These are phyloP conservation scores for Nannoperca obscura DNA, from an alignment of 2,797 vertebrate species.

Conservation along the genomic window DNA sequence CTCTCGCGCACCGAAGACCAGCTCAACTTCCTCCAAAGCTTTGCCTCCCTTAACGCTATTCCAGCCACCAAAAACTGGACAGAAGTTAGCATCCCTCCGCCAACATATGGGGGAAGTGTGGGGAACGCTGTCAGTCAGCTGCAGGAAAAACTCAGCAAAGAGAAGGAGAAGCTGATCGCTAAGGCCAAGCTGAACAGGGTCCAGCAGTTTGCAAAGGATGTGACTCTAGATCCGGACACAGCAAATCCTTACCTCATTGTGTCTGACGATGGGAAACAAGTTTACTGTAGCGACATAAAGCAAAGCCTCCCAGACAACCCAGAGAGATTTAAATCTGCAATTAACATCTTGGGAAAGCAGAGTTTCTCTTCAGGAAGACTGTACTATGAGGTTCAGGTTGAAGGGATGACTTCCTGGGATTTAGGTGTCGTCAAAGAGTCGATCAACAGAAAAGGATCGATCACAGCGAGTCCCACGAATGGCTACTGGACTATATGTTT, in stretches of 20 bases:
- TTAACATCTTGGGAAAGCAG: conserved; percentile 45
- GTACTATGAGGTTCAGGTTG: conserved; percentile 56
- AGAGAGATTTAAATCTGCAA: not conserved
- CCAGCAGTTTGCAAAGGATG: conserved; percentile 42
- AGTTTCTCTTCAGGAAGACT: conserved; percentile 46
- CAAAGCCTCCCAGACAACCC: conserved; percentile 7
- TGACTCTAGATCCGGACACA: conserved; percentile 56
- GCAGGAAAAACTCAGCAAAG: not conserved
- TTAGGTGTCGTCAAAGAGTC: conserved; percentile 50
- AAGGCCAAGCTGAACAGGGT: conserved; percentile 30
- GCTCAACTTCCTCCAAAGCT: not conserved
- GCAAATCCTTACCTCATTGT: conserved; percentile 42
- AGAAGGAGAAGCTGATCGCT: conserved; percentile 7
- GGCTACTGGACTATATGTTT: conserved; percentile 51
- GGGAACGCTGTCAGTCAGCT: not conserved
- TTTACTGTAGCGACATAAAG: not conserved
- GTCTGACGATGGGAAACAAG: conserved; percentile 29
- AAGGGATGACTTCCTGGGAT: conserved; percentile 53
- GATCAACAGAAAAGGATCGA: conserved; percentile 20
- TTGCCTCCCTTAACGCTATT: accelerated
- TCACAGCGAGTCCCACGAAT: accelerated
- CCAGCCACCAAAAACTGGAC: conserved; percentile 8
- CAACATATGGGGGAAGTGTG: conserved; percentile 18
- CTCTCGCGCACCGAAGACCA: not conserved
- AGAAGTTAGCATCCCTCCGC: not conserved